These are phyloP conservation scores for Plemyria rubiginata DNA, from an alignment of 2,888 invertebrate species.

Conservation along the genomic window DNA sequence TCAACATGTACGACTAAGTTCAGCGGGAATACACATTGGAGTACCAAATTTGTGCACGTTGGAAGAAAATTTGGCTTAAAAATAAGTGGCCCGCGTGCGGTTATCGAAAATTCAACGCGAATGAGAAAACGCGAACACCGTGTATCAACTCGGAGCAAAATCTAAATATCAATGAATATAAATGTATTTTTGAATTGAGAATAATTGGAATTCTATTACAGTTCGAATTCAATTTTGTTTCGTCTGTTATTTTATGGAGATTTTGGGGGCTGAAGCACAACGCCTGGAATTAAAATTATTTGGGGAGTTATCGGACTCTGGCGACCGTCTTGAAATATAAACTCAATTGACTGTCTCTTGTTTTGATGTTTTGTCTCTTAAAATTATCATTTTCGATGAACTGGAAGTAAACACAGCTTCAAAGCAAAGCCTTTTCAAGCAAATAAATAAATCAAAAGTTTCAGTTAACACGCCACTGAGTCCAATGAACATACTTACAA, in stretches of 20 bases:
- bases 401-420: slow-evolving; percentile 2
- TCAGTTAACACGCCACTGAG: slow-evolving; percentile 2
- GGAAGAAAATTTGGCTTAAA: slow-evolving; percentile 65
- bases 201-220: slow-evolving; percentile 41
- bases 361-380: slow-evolving; percentile 7
- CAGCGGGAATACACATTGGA: too few relatives aligned
- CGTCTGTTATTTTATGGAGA: slow-evolving; percentile 32
- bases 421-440: slow-evolving; percentile 1
- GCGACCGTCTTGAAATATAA: slow-evolving; percentile 14
- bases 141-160: slow-evolving; percentile 48
- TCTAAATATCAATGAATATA: slow-evolving; percentile 47
- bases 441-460: slow-evolving; percentile 7
- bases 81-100: slow-evolving; percentile 67
- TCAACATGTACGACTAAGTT: too few relatives aligned
- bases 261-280: slow-evolving; percentile 21
- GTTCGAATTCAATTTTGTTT: slow-evolving; percentile 32
- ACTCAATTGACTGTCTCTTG: slow-evolving; percentile 23
- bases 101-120: slow-evolving; percentile 65
- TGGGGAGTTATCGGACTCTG: slow-evolving; percentile 5
- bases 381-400: slow-evolving; percentile 11
- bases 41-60: slow-evolving; percentile 66
- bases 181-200: slow-evolving; percentile 43
- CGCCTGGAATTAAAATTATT: slow-evolving; percentile 27
- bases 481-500: slow-evolving; percentile 9
- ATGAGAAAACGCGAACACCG: slow-evolving; percentile 46